A percentile compares a stretch with the other conserved stretches of the same genome.
phyloP scores from a whole-genome alignment of 2,888 invertebrate genomes.

The Lamellibrachia satsuma region DNA sequence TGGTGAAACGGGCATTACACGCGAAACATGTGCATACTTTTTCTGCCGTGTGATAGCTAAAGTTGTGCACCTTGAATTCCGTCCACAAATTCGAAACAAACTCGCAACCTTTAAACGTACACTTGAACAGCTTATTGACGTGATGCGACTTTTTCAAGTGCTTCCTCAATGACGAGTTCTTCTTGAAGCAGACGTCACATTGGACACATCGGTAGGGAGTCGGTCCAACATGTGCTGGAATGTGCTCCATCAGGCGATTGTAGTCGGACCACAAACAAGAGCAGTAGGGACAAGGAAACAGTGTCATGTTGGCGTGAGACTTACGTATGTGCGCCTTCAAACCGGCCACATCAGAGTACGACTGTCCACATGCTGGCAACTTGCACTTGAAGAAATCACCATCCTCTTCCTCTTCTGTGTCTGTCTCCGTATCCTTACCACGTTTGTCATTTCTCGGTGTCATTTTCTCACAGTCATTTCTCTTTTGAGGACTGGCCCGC shows the following conservation, averaged over 20 bases:
- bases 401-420: background rate
- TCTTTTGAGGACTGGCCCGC: background rate
- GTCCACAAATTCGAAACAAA: background rate
- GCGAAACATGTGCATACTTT: background rate
- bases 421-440: background rate
- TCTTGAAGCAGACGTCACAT: conserved; percentile 7
- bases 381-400: background rate
- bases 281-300: conserved; percentile 19
- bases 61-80: conserved; percentile 3
- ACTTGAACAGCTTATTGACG: background rate
- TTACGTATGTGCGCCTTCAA: background rate
- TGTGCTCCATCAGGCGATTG: conserved; percentile 8
- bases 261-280: background rate
- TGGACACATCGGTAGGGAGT: background rate
- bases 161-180: background rate
- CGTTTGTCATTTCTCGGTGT: background rate
- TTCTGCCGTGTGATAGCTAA: background rate
- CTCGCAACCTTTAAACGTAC: background rate
- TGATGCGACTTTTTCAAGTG: background rate
- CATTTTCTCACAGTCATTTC: background rate
- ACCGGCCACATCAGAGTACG: background rate
- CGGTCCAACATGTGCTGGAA: background rate
- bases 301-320: background rate
- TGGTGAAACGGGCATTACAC: background rate
- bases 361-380: background rate